Base-by-base conservation (phyloP, 2,888 invertebrate genomes). In the Hydriomena furcata region DNA sequence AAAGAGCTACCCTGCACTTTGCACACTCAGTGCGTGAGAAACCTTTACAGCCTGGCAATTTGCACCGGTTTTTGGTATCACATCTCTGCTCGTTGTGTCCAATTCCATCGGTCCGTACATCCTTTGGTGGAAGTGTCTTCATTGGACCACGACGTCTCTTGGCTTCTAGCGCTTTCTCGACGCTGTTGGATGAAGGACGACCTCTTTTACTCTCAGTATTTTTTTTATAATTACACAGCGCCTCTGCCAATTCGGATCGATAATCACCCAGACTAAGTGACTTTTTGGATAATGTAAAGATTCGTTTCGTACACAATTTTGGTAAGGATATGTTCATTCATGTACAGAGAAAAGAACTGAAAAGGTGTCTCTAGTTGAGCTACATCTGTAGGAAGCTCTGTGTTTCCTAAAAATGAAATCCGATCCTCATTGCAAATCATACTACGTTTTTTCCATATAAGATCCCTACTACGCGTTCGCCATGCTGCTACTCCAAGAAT, bases 381-480 rank as follows among this genome's bases (percentile, higher is more conserved):
- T 5, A 42, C 31, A 8, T 42, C 32, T 42, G 34, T 5, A 17
- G 42, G 13, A 25, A 34, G 34, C 17, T 34, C 42, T 34, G 32
- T 24, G 32, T 25, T 38, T 37, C 43, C 40, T 51, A 46, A 46
- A 32, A 54, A 54, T 12, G 24, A 17, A 32, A 42, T 46, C 11
- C 30, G 43, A 42, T 36, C 42, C 31, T 51, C 51, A 43, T 43
- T 43, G 17, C 24, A 54, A 31, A 24, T 36, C 32, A 53, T 31
- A 36, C 44, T 30, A 32, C 36, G 36, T 7, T 42, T 51, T 51
- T 54, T 54, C 42, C 38, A 54, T 35, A 42, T 46, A 12, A 54
- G 51, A 35, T 46, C 34, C 17, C 46, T 45, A 13, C 38, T 50
- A 8, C 32, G 43, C 25, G 24, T 11, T 31, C 32, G 42, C 49